Conservation (phyloP, 2,888 invertebrate species). For the Coleophora deauratella region DNA sequence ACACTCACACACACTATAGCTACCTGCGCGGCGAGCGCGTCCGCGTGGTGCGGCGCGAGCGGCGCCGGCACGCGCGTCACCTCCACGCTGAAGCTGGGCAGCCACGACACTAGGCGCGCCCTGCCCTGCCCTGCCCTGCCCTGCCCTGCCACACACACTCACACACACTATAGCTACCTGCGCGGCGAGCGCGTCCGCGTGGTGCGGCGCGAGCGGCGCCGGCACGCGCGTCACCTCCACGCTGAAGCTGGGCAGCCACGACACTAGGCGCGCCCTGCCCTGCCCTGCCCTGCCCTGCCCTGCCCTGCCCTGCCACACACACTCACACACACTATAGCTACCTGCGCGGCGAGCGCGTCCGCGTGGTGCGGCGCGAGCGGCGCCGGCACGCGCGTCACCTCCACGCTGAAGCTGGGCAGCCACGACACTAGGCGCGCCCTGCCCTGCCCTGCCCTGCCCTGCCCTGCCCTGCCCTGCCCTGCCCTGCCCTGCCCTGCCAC, state of each 20-base stretch:
- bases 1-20: slow-evolving; percentile 41
- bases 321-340: slow-evolving; percentile 50
- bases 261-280: slow-evolving; percentile 85
- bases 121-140: slow-evolving; percentile 42
- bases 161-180: slow-evolving; percentile 75
- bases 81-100: slow-evolving; percentile 93
- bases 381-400: slow-evolving; percentile 78
- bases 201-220: slow-evolving; percentile 36
- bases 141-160: background rate
- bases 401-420: slow-evolving; percentile 93
- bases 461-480: too few species aligned
- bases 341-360: slow-evolving; percentile 49
- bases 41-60: slow-evolving; percentile 13
- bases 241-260: slow-evolving; percentile 93
- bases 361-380: slow-evolving; percentile 26
- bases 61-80: slow-evolving; percentile 76
- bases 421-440: slow-evolving; percentile 90
- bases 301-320: too few species aligned
- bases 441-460: too few species aligned
- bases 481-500: background rate
- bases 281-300: too few species aligned
- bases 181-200: background rate
- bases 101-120: slow-evolving; percentile 90
- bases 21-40: slow-evolving; percentile 62
- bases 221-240: slow-evolving; percentile 83